Evolutionary conservation across 2,888 invertebrate genomes (phyloP).

Genomic region (Limnephilus rhombicus): DNA sequence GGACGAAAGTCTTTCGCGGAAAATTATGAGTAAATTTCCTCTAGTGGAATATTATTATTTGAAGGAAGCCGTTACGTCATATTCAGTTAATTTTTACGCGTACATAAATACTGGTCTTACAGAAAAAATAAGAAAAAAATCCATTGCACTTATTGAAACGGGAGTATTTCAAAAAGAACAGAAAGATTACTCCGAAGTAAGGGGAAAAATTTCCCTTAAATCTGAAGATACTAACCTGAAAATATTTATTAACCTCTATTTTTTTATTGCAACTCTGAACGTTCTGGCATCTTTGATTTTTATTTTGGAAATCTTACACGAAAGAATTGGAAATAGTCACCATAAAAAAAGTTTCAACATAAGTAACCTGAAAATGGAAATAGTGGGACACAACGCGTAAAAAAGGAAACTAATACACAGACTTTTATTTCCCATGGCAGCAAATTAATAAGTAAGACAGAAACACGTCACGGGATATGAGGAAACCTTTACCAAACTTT

Average conservation of each 20-base stretch:
- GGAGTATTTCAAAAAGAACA: neutral
- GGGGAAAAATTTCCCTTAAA: neutral
- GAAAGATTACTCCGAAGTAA: neutral
- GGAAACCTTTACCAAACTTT: too few species aligned
- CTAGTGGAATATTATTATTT: neutral
- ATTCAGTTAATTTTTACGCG: neutral
- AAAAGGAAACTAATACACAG: neutral
- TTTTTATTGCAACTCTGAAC: neutral
- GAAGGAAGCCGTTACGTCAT: neutral
- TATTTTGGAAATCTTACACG: neutral
- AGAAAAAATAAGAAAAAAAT: neutral
- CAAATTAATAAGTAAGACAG: neutral
- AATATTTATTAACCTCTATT: neutral
- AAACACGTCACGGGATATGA: neutral
- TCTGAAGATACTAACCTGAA: neutral
- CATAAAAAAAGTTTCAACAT: neutral
- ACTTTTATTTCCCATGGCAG: neutral
- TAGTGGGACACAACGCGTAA: neutral
- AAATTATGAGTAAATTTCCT: neutral
- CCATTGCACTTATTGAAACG: neutral
- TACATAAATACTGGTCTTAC: neutral
- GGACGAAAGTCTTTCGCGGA: neutral
- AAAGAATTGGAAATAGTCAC: neutral
- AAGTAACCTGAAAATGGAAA: neutral
- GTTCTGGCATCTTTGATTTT: neutral